phyloP scores from a whole-genome alignment of 2,113 vertebrate species.

The Platichthys flesus region DNA sequence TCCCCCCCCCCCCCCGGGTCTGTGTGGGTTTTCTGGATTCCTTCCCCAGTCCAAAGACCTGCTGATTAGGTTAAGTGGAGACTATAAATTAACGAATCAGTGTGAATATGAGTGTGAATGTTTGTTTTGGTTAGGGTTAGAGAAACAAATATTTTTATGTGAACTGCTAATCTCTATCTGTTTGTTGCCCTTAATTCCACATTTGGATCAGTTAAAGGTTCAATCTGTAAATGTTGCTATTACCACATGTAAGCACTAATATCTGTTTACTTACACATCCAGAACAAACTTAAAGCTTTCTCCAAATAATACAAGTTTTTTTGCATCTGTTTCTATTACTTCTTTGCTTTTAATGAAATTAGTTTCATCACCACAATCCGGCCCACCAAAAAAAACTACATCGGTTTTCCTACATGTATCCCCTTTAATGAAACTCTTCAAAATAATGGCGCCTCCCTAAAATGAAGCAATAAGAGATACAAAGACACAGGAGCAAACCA shows the following conservation, averaged over 20 bases:
- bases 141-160: no score
- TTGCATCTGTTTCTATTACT: background rate
- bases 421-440: constrained; percentile 49
- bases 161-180: no score
- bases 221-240: background rate
- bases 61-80: no score
- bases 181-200: no score
- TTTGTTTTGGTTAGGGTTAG: no score
- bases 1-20: no score
- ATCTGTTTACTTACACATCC: background rate
- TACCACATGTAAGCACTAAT: background rate
- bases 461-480: constrained; percentile 1
- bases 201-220: background rate
- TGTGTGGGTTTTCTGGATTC: no score
- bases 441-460: constrained; percentile 32
- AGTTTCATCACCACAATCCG: background rate
- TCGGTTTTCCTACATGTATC: background rate
- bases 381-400: background rate
- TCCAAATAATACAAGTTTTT: background rate
- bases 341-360: background rate
- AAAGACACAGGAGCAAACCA: constrained; percentile 9
- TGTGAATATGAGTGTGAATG: no score
- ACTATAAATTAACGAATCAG: no score
- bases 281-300: background rate
- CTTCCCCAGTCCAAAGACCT: no score